Percentiles rank a stretch among this genome's conserved stretches.
These are phyloP conservation scores for Zaprionus nigranus DNA, from an alignment of 1,140 invertebrate species.

Conservation along the genomic window DNA sequence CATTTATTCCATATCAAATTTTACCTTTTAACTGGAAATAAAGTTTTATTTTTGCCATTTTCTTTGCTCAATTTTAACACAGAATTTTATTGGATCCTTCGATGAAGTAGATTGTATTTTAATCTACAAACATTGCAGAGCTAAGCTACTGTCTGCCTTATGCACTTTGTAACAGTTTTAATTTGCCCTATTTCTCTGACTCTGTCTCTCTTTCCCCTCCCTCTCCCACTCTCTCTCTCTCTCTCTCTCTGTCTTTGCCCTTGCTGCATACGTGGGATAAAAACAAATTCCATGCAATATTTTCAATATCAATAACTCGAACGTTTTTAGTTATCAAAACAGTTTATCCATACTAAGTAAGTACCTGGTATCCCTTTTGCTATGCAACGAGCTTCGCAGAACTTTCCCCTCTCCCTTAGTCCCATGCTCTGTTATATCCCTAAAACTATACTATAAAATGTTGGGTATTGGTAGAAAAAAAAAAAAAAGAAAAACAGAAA, in stretches of 20 bases:
- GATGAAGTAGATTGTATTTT: background rate
- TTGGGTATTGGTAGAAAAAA: slow-evolving; percentile 24
- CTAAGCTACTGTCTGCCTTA: background rate
- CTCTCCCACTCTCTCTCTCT: background rate
- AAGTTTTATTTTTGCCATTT: background rate
- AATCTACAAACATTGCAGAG: background rate
- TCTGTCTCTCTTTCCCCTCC: background rate
- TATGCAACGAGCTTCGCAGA: background rate
- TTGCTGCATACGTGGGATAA: slow-evolving; percentile 12
- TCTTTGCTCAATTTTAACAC: background rate
- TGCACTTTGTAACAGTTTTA: slow-evolving; percentile 2
- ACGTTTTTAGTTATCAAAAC: slow-evolving; percentile 75
- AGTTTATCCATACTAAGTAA: slow-evolving; percentile 78
- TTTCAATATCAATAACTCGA: slow-evolving; percentile 75
- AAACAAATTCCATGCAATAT: slow-evolving; percentile 61
- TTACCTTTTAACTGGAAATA: background rate
- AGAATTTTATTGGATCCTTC: background rate
- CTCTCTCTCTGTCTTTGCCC: background rate
- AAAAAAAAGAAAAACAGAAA: background rate
- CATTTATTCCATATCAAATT: background rate
- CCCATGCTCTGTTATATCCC: background rate
- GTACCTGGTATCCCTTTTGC: slow-evolving; percentile 20
- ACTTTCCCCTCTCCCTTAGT: background rate
- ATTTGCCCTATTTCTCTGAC: background rate
- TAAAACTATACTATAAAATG: slow-evolving; percentile 59